Conservation (phyloP, 2,888 invertebrate genomes). For the Ceriagrion tenellum region DNA sequence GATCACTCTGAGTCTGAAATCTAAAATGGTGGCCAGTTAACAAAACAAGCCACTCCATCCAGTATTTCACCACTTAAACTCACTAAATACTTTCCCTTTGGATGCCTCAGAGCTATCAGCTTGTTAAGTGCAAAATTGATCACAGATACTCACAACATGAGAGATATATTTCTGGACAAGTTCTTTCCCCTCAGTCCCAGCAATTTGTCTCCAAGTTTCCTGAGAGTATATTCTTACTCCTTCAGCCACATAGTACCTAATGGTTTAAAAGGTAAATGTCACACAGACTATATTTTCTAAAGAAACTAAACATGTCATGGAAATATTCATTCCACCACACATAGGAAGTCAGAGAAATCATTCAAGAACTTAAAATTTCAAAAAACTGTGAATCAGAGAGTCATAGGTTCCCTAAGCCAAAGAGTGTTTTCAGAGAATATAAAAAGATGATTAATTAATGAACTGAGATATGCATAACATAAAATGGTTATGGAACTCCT, state of each 20-base stretch:
- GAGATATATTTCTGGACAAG: constrained; percentile 78
- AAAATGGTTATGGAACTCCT: too few relatives aligned
- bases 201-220: constrained; percentile 79
- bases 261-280: constrained; percentile 39
- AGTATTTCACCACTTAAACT: neutral
- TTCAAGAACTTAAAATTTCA: too few relatives aligned
- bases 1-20: neutral
- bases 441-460: too few relatives aligned
- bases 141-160: constrained; percentile 72
- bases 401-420: too few relatives aligned
- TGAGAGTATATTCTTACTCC: constrained; percentile 80
- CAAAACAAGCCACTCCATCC: neutral
- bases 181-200: constrained; percentile 77
- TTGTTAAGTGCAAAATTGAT: neutral
- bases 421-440: too few relatives aligned
- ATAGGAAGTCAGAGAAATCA: too few relatives aligned
- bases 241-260: constrained; percentile 80
- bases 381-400: too few relatives aligned
- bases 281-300: neutral
- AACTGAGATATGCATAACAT: too few relatives aligned
- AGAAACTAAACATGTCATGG: neutral
- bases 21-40: neutral
- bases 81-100: neutral
- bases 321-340: too few relatives aligned
- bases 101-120: constrained; percentile 10